phyloP scores from a whole-genome alignment of 2,888 invertebrate genomes.

The Protonemura montana region DNA sequence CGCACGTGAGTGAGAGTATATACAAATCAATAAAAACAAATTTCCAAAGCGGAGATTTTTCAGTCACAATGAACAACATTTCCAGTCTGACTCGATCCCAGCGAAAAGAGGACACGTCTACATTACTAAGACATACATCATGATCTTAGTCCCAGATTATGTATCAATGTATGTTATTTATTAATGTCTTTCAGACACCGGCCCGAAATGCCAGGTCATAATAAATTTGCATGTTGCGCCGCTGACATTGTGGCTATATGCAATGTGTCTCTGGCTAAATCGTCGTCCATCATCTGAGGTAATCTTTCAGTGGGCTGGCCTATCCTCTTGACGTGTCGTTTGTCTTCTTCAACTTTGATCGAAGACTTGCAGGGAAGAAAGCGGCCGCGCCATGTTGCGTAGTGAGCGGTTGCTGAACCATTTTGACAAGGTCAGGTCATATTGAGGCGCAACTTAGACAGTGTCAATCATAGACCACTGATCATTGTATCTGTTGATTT shows the following conservation, averaged over 20 bases:
- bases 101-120: neutral
- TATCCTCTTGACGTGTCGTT: conserved; percentile 26
- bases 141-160: neutral
- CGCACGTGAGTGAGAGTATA: neutral
- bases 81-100: neutral
- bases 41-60: neutral
- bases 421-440: conserved; percentile 21
- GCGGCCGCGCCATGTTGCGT: neutral
- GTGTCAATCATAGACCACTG: too few relatives aligned
- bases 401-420: neutral
- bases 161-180: conserved; percentile 31
- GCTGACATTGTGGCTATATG: conserved; percentile 30
- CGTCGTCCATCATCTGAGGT: conserved; percentile 36
- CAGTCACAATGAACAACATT: neutral
- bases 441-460: neutral
- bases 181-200: conserved; percentile 1
- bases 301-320: conserved; percentile 39
- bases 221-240: conserved; percentile 35
- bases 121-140: neutral
- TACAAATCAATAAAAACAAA: neutral
- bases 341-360: conserved; percentile 39
- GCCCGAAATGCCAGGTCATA: conserved; percentile 3
- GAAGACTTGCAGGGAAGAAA: conserved; percentile 18
- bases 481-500: too few relatives aligned
- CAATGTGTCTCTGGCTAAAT: conserved; percentile 32